These are phyloP conservation scores for Oegoconia quadripuncta DNA, from an alignment of 2,888 invertebrate species.

Conservation along the genomic window DNA sequence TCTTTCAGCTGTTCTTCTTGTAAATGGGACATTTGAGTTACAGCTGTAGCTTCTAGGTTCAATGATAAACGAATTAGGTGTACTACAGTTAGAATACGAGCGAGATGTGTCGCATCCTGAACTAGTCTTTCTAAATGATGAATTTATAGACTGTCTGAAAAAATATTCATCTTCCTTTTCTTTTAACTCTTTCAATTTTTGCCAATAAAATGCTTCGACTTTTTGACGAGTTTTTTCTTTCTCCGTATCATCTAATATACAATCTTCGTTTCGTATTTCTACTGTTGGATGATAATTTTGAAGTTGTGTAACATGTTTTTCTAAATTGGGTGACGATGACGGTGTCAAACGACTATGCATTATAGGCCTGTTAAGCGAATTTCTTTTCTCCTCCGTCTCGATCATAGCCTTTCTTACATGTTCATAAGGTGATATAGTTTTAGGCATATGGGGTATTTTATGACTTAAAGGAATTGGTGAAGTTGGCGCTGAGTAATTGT, in stretches of 20 bases:
- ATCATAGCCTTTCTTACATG: conserved; percentile 60
- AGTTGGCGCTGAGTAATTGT: conserved; percentile 70
- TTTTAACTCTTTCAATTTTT: conserved; percentile 81
- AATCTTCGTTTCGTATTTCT: conserved; percentile 18
- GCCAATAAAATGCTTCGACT: conserved; percentile 84
- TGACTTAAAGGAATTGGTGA: conserved; percentile 57
- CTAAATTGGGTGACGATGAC: conserved; percentile 35
- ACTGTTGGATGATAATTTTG: conserved; percentile 20
- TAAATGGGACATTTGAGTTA: conserved; percentile 42
- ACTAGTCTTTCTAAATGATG: conserved; percentile 23
- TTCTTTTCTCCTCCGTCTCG: conserved; percentile 61
- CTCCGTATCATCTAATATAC: conserved; percentile 37
- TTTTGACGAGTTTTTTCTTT: conserved; percentile 78
- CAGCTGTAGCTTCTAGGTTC: conserved; percentile 51
- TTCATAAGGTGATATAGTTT: conserved; percentile 64
- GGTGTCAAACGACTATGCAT: conserved; percentile 33
- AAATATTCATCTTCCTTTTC: conserved; percentile 80
- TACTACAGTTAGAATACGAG: conserved; percentile 39
- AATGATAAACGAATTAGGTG: conserved; percentile 38
- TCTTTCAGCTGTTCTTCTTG: conserved; percentile 53
- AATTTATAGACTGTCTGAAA: conserved; percentile 43
- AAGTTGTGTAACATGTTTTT: conserved; percentile 25
- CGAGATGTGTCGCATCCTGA: conserved; percentile 25
- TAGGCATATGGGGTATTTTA: conserved; percentile 65
- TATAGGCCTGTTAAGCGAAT: conserved; percentile 46